These are phyloP conservation scores for Carassius carassius DNA, from an alignment of 2,113 vertebrate genomes.

Conservation along the genomic window DNA sequence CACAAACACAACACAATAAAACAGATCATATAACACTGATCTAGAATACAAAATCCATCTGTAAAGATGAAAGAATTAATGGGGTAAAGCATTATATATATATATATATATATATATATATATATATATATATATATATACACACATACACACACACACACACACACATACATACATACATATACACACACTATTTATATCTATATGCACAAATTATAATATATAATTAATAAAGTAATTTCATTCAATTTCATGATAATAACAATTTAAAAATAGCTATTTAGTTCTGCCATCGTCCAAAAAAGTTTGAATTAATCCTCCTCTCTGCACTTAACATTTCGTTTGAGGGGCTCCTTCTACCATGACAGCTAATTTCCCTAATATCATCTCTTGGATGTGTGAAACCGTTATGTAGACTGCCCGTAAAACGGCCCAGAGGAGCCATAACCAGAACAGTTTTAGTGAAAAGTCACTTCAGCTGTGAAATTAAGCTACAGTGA, in stretches of 20 bases:
- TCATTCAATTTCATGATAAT: not conserved
- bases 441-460: not conserved
- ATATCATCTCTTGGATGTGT: not conserved
- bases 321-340: not conserved
- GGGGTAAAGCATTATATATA: no score
- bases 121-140: no score
- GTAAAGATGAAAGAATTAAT: no score
- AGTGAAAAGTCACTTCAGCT: constrained; percentile 30
- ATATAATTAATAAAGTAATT: no score
- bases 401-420: not conserved
- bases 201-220: not conserved
- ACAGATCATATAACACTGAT: not conserved
- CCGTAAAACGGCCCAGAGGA: not conserved
- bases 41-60: no score
- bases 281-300: not conserved
- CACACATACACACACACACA: no score
- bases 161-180: no score
- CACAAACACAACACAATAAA: not conserved
- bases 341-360: not conserved
- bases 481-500: constrained; percentile 18
- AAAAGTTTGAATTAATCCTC: not conserved
- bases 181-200: no score
- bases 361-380: constrained; percentile 17
- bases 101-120: no score
- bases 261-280: not conserved